Evolutionary conservation across 2,888 invertebrate species (phyloP).

Genomic region (Gortyna flavago): DNA sequence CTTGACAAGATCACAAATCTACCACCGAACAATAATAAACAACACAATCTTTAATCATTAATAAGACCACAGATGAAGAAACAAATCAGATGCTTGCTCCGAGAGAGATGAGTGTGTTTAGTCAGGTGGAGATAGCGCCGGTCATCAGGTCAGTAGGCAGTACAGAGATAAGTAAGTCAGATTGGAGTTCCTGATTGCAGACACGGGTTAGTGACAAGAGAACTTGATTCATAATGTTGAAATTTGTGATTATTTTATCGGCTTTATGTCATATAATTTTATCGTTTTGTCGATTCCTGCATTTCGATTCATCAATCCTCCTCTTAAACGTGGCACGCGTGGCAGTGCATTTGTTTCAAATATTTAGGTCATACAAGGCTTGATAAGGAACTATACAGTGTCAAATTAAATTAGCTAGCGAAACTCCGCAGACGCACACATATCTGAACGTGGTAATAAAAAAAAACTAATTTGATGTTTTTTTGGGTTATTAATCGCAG

Average conservation of each 20-base stretch:
- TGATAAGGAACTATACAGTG: neutral
- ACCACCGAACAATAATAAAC: neutral
- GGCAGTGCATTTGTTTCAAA: neutral
- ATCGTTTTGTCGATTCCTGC: neutral
- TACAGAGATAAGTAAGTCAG: conserved; percentile 25
- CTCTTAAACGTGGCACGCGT: neutral
- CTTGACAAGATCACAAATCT: neutral
- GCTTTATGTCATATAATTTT: neutral
- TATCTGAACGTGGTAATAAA: no score
- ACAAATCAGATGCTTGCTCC: conserved; percentile 25
- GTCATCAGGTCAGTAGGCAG: conserved; percentile 35
- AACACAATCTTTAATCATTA: neutral
- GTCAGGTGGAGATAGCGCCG: conserved; percentile 14
- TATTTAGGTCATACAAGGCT: neutral
- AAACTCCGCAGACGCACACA: no score
- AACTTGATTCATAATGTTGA: neutral
- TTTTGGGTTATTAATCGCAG: no score
- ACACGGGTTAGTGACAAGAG: neutral
- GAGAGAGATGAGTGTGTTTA: neutral
- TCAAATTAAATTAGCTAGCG: no score
- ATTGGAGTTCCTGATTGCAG: conserved; percentile 34
- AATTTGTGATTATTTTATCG: neutral
- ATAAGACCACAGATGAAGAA: conserved; percentile 18
- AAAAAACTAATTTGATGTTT: no score
- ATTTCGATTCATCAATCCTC: neutral